Base-by-base conservation (phyloP, 2,888 invertebrate genomes). In the Macaria notata region DNA sequence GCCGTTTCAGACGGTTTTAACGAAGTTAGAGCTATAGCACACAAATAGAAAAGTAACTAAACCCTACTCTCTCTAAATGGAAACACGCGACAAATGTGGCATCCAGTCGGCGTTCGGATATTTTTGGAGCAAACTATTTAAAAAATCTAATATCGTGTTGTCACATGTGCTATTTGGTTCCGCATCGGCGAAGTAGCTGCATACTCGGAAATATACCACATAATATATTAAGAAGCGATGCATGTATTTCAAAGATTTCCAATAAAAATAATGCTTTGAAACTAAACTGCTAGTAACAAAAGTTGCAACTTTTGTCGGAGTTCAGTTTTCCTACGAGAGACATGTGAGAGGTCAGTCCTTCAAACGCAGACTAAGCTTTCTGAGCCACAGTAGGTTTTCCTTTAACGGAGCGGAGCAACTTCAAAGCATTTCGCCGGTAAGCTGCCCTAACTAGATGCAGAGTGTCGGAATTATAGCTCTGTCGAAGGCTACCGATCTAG, bases 121-220 rank as follows among this genome's bases (percentile, higher is more conserved):
- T 77, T 79, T 73, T 70, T 48, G 70, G 68, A 61, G 56, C 56
- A 64, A 72, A 69, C 72, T 76, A 76, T 76, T 79, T 78, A 68
- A 71, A 73, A 71, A 61, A 62, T 61, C 68, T 61, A 69, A 67
- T 65, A 69, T 63, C 67, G 68, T 63, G 71, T 71, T 67, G 63
- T 65, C 70, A 69, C 65, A 73, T 65, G 65, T 68, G 72, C 56
- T 59, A 55, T 57, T 52, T 56, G 65, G 63, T 69, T 70, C 64
- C 60, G 57, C 58, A 57, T 69, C 48, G 53, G 49, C 30, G 39
- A 51, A 39, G 39, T 7, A 3, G 41, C 3, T 43, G 43, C 9
- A 43, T 36, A 19, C 7, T 31, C 8, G 31, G 19, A 19, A 19
- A 19, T 19, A 19, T 19, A 19, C 19, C 19, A 19, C 19, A 19